A percentile compares a stretch with the other conserved stretches of the same genome.
Evolutionary conservation across 2,113 vertebrate genomes (phyloP).

Genomic region (Cyprinodon variegatus): DNA sequence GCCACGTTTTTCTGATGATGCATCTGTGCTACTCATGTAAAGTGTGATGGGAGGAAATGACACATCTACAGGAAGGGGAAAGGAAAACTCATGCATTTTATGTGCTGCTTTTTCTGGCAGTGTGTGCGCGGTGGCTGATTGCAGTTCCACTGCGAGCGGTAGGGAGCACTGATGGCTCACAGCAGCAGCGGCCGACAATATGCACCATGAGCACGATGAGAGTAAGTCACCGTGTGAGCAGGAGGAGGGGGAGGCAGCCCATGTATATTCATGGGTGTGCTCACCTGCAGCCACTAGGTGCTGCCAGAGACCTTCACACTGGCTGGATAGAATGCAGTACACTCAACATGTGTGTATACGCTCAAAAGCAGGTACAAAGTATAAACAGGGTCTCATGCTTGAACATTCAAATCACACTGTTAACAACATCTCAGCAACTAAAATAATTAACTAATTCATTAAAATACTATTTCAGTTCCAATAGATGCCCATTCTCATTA

Average conservation of each 20-base stretch:
- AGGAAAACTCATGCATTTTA: conserved; percentile 9
- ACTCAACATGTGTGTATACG: background rate
- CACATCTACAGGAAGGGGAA: conserved; percentile 33
- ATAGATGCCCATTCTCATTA: background rate
- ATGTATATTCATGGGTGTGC: conserved; percentile 52
- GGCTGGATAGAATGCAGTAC: background rate
- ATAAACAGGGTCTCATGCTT: background rate
- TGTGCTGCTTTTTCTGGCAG: background rate
- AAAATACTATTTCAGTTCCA: background rate
- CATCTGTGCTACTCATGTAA: conserved; percentile 18
- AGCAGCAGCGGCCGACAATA: conserved; percentile 27
- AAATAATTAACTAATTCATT: background rate
- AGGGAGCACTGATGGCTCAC: conserved; percentile 70
- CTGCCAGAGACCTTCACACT: conserved; percentile 90
- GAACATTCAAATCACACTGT: background rate
- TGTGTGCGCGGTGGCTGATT: conserved; percentile 18
- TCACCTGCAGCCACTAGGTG: conserved; percentile 93
- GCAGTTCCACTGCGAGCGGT: conserved; percentile 65
- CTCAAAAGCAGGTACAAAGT: background rate
- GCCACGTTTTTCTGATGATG: conserved; percentile 9
- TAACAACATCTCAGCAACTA: background rate
- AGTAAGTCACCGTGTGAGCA: conserved; percentile 7
- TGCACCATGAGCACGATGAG: conserved; percentile 14
- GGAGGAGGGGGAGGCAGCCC: conserved; percentile 1
- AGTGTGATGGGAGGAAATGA: conserved; percentile 14